A percentile compares a stretch with the other conserved stretches of the same genome.
phyloP scores from a whole-genome alignment of 2,797 vertebrate species.

The Antrozous pallidus region DNA sequence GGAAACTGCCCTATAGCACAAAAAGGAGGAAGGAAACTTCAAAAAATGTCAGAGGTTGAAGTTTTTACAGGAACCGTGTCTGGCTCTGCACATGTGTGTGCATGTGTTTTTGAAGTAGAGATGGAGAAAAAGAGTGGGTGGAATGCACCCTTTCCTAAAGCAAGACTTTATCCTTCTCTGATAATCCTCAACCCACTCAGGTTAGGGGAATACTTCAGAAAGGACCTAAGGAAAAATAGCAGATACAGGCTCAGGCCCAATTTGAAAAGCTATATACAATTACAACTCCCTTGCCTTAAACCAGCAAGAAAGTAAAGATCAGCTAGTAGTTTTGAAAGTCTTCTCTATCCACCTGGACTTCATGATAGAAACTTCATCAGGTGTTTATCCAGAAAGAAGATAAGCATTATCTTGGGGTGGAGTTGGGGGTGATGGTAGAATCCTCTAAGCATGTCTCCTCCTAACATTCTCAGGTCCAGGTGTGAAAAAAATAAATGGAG shows the following conservation, averaged over 20 bases:
- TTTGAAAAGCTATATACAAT: background rate
- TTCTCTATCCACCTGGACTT: background rate
- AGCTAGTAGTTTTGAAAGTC: background rate
- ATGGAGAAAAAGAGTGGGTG: background rate
- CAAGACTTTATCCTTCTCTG: background rate
- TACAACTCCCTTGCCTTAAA: background rate
- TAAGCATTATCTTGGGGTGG: background rate
- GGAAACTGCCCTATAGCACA: constrained; percentile 27
- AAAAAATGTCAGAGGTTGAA: background rate
- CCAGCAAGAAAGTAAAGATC: background rate
- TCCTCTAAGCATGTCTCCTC: background rate
- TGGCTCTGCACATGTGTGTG: background rate
- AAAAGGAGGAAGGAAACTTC: background rate
- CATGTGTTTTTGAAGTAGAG: background rate
- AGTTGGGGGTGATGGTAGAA: no score
- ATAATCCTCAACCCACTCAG: background rate
- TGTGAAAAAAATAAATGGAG: background rate
- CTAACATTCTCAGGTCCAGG: background rate
- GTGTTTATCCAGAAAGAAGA: background rate
- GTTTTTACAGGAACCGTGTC: constrained; percentile 22
- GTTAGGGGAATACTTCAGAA: background rate
- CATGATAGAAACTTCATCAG: background rate
- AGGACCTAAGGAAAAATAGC: background rate
- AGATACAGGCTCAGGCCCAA: background rate
- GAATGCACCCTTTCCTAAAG: background rate